Percentiles rank a stretch among this genome's conserved stretches.
These are phyloP conservation scores for Micrasema minimum DNA, from an alignment of 1,140 invertebrate genomes.

Conservation along the genomic window DNA sequence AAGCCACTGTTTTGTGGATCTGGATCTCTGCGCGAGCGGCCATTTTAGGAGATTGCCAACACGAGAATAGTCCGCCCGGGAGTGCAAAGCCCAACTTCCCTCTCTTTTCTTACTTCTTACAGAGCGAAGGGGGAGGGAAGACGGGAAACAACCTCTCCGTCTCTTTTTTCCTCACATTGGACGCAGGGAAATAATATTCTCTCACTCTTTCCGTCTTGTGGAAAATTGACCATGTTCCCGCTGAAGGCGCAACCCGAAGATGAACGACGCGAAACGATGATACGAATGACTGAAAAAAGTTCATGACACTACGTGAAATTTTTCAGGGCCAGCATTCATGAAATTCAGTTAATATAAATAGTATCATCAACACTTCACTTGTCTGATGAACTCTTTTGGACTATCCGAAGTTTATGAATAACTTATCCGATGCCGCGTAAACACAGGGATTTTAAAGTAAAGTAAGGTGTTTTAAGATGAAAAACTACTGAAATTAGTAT, in stretches of 20 bases:
- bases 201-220: background rate
- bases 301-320: conserved; percentile 5
- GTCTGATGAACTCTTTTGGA: too few relatives aligned
- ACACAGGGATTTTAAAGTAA: too few relatives aligned
- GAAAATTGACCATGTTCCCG: background rate
- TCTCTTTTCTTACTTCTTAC: conserved; percentile 2
- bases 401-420: too few relatives aligned
- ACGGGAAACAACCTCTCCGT: background rate
- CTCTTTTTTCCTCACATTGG: background rate
- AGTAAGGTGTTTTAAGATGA: too few relatives aligned
- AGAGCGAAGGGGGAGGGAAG: background rate
- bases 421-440: too few relatives aligned
- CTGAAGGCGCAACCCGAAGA: too few relatives aligned
- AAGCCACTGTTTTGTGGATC: too few relatives aligned
- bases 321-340: conserved; percentile 4
- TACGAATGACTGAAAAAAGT: background rate
- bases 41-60: conserved; percentile 57
- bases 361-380: too few relatives aligned
- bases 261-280: too few relatives aligned
- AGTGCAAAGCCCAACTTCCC: conserved; percentile 38
- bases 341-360: too few relatives aligned
- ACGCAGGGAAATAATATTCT: background rate
- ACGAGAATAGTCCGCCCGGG: conserved; percentile 57
- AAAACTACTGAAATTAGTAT: too few relatives aligned
- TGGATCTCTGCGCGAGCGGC: conserved; percentile 34